phyloP scores from a whole-genome alignment of 2,113 vertebrate genomes.

The Elanus axillaris region DNA sequence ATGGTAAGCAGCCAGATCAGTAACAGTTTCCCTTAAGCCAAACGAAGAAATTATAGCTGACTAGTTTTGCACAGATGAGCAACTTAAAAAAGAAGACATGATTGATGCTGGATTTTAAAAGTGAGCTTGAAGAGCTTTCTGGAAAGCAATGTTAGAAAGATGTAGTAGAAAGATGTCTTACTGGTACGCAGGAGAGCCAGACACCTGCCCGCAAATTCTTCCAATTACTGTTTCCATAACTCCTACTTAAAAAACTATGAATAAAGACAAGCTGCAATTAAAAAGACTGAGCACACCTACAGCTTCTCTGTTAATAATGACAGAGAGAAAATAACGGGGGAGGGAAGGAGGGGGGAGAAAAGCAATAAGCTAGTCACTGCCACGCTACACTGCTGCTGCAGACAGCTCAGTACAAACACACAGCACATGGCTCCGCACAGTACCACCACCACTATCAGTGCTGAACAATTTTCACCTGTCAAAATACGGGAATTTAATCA shows the following conservation, averaged over 20 bases:
- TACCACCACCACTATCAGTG: background rate
- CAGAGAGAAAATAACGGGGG: background rate
- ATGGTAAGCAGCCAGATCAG: background rate
- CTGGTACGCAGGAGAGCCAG: background rate
- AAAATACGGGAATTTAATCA: background rate
- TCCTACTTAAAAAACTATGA: conserved; percentile 59
- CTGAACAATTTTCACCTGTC: background rate
- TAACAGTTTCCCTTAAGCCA: background rate
- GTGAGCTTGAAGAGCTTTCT: conserved; percentile 1
- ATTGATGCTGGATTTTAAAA: background rate
- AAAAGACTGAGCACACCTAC: conserved; percentile 43
- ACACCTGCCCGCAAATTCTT: conserved; percentile 39
- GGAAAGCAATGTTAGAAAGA: background rate
- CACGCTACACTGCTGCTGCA: background rate
- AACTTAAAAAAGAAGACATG: background rate
- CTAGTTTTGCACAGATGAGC: background rate
- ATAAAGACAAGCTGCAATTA: conserved; percentile 54
- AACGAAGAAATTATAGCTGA: background rate
- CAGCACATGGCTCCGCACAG: fast-evolving
- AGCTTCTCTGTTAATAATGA: background rate
- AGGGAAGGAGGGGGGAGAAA: background rate
- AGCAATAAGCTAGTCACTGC: background rate
- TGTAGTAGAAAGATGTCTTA: background rate
- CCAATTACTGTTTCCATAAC: conserved; percentile 46
- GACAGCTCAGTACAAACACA: background rate